phyloP scores from a whole-genome alignment of 2,888 invertebrate species.

The Hipparchia semele region DNA sequence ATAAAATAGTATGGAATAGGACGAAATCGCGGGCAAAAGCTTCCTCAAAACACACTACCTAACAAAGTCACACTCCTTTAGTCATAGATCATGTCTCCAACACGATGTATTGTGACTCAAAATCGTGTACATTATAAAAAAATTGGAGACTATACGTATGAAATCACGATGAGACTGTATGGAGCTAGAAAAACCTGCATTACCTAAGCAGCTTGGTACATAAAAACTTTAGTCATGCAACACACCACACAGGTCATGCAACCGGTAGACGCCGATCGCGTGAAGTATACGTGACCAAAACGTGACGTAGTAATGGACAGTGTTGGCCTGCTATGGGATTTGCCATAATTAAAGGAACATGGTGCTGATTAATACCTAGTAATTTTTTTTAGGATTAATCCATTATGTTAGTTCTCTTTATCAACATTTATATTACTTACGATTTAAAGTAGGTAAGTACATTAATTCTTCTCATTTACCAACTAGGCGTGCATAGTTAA shows the following conservation, averaged over 20 bases:
- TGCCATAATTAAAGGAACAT: conserved; percentile 4
- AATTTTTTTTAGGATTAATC: no score
- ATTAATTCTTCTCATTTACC: no score
- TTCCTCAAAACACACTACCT: background rate
- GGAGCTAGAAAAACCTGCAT: conserved; percentile 12
- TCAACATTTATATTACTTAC: no score
- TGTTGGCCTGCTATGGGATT: conserved; percentile 38
- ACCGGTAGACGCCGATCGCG: conserved; percentile 50
- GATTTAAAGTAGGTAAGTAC: no score
- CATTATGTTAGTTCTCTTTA: no score
- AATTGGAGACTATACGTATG: background rate
- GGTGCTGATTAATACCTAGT: no score
- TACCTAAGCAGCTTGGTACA: conserved; percentile 14
- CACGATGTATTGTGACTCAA: conserved; percentile 22
- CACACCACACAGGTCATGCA: conserved; percentile 34
- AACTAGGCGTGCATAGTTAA: no score
- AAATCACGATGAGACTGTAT: conserved; percentile 6
- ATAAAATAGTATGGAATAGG: background rate
- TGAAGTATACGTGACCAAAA: conserved; percentile 57
- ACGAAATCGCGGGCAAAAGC: no score
- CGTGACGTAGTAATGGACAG: conserved; percentile 51
- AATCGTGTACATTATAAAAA: conserved; percentile 18
- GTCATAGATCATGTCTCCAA: background rate
- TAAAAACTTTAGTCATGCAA: conserved; percentile 41
- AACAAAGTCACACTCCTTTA: background rate